phyloP scores from a whole-genome alignment of 2,888 invertebrate species.

The Platerodrilus igneus region DNA sequence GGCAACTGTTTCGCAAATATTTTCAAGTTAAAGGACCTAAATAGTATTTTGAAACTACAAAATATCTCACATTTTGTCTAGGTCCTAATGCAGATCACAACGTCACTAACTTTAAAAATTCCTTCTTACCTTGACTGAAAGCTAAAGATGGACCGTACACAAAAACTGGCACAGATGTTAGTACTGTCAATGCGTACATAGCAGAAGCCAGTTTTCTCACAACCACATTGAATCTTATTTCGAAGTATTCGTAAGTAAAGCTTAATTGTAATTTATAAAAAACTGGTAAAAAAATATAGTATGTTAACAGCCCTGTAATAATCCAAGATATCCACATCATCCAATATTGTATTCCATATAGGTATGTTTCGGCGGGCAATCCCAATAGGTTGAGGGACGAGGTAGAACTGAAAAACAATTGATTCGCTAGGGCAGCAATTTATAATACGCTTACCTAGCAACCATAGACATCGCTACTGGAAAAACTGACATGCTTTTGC shows the following conservation, averaged over 20 bases:
- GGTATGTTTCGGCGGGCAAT: constrained; percentile 70
- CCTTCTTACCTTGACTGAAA: constrained; percentile 64
- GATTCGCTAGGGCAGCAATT: background rate
- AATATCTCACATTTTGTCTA: too few species aligned
- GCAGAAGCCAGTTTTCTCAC: constrained; percentile 58
- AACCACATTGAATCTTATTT: constrained; percentile 58
- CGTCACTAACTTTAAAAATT: too few species aligned
- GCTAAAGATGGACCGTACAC: constrained; percentile 68
- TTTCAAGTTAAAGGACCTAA: too few species aligned
- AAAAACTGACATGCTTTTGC: constrained; percentile 65
- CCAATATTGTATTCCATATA: constrained; percentile 63
- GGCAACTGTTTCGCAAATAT: too few species aligned
- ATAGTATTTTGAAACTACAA: too few species aligned
- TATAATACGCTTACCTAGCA: constrained; percentile 58
- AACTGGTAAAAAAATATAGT: constrained; percentile 57
- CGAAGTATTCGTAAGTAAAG: constrained; percentile 65
- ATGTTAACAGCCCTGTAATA: constrained; percentile 34
- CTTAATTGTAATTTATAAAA: constrained; percentile 67
- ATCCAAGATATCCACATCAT: constrained; percentile 47
- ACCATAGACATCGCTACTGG: constrained; percentile 72
- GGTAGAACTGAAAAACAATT: constrained; percentile 55
- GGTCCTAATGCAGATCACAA: too few species aligned
- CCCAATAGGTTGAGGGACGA: constrained; percentile 72
- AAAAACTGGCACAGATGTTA: constrained; percentile 60
- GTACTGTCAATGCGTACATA: constrained; percentile 55